These are phyloP conservation scores for Oryzias sinensis DNA, from an alignment of 2,797 vertebrate species.

Conservation along the genomic window DNA sequence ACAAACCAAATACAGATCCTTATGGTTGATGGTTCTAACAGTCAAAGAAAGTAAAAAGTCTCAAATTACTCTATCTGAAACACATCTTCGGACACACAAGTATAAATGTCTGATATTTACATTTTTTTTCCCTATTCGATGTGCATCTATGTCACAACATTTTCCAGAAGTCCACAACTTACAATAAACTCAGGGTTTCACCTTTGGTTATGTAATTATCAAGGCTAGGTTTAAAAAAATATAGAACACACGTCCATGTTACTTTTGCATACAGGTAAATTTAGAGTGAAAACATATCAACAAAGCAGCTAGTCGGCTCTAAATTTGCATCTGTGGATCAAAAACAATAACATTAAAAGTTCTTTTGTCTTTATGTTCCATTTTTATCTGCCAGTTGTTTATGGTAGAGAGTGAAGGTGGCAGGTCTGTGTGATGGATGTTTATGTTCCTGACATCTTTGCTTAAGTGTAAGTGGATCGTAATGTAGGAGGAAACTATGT, in stretches of 20 bases:
- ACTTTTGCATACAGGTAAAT: slow-evolving; percentile 84
- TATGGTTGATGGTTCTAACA: slow-evolving; percentile 73
- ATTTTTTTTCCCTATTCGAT: slow-evolving; percentile 70
- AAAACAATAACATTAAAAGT: slow-evolving; percentile 28
- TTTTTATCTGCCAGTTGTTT: slow-evolving; percentile 47
- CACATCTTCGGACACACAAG: slow-evolving; percentile 77
- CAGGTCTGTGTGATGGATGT: slow-evolving; percentile 62
- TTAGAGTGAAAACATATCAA: slow-evolving; percentile 78
- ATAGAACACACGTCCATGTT: slow-evolving; percentile 82
- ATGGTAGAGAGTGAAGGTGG: slow-evolving; percentile 60
- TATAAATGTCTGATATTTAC: slow-evolving; percentile 81
- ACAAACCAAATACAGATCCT: slow-evolving; percentile 56
- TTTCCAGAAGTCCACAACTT: slow-evolving; percentile 78
- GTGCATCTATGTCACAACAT: slow-evolving; percentile 79
- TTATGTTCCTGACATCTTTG: slow-evolving; percentile 77
- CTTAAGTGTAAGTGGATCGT: slow-evolving; percentile 72
- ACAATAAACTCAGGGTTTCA: slow-evolving; percentile 80
- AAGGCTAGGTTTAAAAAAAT: slow-evolving; percentile 86
- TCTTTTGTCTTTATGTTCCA: slow-evolving; percentile 49
- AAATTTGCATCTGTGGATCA: slow-evolving; percentile 76
- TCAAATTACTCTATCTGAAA: slow-evolving; percentile 70
- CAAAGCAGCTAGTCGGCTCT: slow-evolving; percentile 80
- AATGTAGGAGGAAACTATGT: slow-evolving; percentile 56
- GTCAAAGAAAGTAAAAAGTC: slow-evolving; percentile 77
- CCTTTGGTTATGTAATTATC: slow-evolving; percentile 87